Conservation (phyloP, 2,113 vertebrate species). For the Hyaena hyaena region DNA sequence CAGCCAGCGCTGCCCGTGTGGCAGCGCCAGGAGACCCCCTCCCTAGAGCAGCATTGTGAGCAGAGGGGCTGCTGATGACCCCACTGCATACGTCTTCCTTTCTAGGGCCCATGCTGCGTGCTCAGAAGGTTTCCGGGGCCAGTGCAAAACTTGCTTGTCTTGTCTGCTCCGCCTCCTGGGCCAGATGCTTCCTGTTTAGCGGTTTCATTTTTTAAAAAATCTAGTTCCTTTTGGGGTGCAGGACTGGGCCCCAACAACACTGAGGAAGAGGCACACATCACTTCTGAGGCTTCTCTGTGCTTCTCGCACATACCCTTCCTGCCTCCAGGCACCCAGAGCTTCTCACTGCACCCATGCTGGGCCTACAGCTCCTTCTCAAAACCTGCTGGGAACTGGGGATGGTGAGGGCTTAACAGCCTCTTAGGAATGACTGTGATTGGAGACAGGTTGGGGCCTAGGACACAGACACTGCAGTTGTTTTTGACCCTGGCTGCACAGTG, state of each 20-base stretch:
- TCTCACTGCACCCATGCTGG: fast-evolving
- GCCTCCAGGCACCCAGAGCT: neutral
- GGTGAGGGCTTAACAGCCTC: neutral
- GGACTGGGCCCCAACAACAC: neutral
- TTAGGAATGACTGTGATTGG: neutral
- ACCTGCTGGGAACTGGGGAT: neutral
- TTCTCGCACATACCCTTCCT: neutral
- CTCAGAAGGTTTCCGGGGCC: neutral
- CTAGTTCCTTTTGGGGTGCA: neutral
- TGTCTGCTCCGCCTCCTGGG: neutral
- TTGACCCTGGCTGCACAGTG: neutral
- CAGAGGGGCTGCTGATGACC: neutral
- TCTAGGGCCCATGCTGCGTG: neutral
- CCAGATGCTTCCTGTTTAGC: conserved; percentile 56
- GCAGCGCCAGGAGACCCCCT: neutral
- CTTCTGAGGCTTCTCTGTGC: neutral
- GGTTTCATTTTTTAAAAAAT: conserved; percentile 15
- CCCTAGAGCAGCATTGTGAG: neutral
- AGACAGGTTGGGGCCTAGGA: neutral
- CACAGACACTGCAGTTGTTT: neutral
- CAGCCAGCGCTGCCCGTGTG: neutral
- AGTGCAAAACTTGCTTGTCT: neutral
- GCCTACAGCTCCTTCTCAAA: neutral
- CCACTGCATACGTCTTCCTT: neutral
- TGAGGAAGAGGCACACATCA: neutral